phyloP scores from a whole-genome alignment of 2,888 invertebrate species.

The Azorinus chamasolen region DNA sequence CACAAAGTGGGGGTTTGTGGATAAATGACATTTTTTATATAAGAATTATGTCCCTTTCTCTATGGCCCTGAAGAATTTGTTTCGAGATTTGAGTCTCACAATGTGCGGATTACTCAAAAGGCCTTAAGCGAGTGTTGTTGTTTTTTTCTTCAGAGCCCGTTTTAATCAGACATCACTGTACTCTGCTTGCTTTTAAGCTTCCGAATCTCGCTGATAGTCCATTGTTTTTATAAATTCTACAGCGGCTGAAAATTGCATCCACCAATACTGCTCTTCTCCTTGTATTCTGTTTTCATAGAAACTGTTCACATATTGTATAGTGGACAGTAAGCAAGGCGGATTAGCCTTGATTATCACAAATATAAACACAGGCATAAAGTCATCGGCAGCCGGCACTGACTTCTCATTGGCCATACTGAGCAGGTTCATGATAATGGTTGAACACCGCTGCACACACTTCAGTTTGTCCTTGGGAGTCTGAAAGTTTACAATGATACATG shows the following conservation, averaged over 20 bases:
- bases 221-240: constrained; percentile 99
- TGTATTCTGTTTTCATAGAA: constrained; percentile 94
- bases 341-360: constrained; percentile 99
- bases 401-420: constrained; percentile 91
- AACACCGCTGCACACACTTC: constrained; percentile 94
- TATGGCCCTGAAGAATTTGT: too few relatives aligned
- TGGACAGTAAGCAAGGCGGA: constrained; percentile 96
- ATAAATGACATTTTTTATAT: too few relatives aligned
- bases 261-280: constrained; percentile 98
- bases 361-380: constrained; percentile 98
- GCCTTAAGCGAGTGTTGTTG: too few relatives aligned
- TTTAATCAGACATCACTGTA: too few relatives aligned
- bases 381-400: constrained; percentile 95
- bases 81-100: too few relatives aligned
- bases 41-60: too few relatives aligned
- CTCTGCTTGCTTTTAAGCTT: too few relatives aligned
- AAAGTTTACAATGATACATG: not conserved
- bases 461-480: constrained; percentile 94
- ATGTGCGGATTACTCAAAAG: too few relatives aligned
- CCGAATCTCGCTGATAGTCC: constrained; percentile 89
- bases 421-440: constrained; percentile 97
- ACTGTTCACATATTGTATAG: constrained; percentile 97
- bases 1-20: too few relatives aligned
- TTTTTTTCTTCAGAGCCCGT: too few relatives aligned
- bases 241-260: constrained; percentile 99